Base-by-base conservation (phyloP, 2,888 invertebrate genomes). In the Dorcus hopei region DNA sequence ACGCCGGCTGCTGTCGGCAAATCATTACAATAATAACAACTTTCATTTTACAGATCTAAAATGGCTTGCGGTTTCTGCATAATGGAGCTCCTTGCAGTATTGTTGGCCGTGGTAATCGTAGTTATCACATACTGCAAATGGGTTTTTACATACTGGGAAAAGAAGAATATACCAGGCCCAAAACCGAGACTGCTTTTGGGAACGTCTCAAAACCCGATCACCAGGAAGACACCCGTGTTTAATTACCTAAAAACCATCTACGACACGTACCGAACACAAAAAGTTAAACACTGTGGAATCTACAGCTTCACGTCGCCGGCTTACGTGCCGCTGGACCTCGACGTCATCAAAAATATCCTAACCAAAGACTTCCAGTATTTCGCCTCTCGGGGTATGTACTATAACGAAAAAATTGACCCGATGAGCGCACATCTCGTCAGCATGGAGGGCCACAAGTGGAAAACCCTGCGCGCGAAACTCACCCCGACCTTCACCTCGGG, bases 381-480 rank as follows among this genome's bases (percentile, higher is more conserved):
- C 64, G 72, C 74, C 3, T 79, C 80, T 57, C 72, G 80, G 39
- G 78, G 79, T 43, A 74, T 78, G 53, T 76, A 75, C 19, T 76
- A 75, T 1, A 74, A 77, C 3, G 74, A 74, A 26, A 74, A 75
- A 49, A 74, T 71, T 53, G 78, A 78, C 52, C 77, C 77, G 9
- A 69, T 78, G 38, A 76, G 74, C 2, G 74, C 74, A 67, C 74
- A 73, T 43, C 59, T 78, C n/a, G 64, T 80, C 48, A 75, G 74
- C 6, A 58, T 80, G 39, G 76, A 74, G 39, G 81, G 80, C 39
- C 75, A 77, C 1, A 76, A 33, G 26, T 90, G 89, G 89, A 85
- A 81, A 66, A 52, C n/a, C 14, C 33, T 51, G 49, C 49, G 65
- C 6, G 39, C 52, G n/a, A 63, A 64, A 40, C 52, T 66, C 40